These are phyloP conservation scores for Leptopilina drosophilae DNA, from an alignment of 2,888 invertebrate species.

Conservation along the genomic window DNA sequence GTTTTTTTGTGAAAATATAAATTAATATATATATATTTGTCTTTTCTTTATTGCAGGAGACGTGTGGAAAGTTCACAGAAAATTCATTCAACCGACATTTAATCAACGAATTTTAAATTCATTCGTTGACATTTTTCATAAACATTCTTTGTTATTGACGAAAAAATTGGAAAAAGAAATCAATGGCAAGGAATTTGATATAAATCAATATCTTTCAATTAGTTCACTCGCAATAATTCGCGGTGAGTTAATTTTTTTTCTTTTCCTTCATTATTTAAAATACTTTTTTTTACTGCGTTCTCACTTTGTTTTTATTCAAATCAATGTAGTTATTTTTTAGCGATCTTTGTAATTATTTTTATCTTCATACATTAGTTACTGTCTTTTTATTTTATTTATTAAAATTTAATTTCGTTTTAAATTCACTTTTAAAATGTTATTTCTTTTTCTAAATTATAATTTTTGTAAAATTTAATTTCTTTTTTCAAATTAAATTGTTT, in stretches of 20 bases:
- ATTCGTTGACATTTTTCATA: slow-evolving; percentile 58
- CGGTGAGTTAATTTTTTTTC: slow-evolving; percentile 48
- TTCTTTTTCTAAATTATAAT: too few species aligned
- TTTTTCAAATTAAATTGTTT: too few species aligned
- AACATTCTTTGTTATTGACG: slow-evolving; percentile 56
- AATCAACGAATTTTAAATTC: slow-evolving; percentile 57
- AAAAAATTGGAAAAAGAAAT: slow-evolving; percentile 56
- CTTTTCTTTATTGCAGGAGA: background rate
- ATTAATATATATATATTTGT: background rate
- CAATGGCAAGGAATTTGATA: slow-evolving; percentile 55
- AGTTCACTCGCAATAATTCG: slow-evolving; percentile 60
- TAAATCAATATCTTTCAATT: slow-evolving; percentile 57
- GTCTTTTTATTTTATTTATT: too few species aligned
- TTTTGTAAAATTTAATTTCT: too few species aligned
- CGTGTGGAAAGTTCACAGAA: slow-evolving; percentile 60
- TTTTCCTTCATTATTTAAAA: background rate
- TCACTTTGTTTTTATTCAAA: too few species aligned
- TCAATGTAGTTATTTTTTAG: too few species aligned
- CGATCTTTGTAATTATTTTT: too few species aligned
- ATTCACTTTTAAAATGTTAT: too few species aligned
- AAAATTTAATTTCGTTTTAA: too few species aligned
- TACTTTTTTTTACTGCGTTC: background rate
- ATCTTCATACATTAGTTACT: too few species aligned
- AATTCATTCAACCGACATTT: slow-evolving; percentile 60
- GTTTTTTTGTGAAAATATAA: background rate